Evolutionary conservation across 2,113 vertebrate genomes (phyloP), one percentile per base, ranked within the genome.

Genomic region (Mormyrus lacerda): DNA sequence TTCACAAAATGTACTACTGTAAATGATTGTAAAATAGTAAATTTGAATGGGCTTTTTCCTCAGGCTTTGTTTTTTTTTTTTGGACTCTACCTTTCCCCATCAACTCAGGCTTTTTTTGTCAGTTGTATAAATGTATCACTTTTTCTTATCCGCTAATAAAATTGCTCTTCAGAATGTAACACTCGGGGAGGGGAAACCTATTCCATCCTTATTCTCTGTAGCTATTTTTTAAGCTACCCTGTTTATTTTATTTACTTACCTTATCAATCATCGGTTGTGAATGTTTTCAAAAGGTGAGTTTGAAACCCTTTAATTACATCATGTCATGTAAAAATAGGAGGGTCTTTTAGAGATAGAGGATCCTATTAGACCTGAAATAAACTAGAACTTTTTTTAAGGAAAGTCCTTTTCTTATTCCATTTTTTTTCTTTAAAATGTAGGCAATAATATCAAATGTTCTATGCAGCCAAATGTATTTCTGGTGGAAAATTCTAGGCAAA

Each of bases 391-490:
- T 91, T 94, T 94, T 94, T 92, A 91, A 92, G 96, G 93, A 95
- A 92, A 93, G 94, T 96, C 93, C 89, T 91, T 94, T 94, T 95
- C 96, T 93, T 95, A 96, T 95, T 93, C 91, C 93, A 91, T 91
- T 95, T 93, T 94, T 94, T 91, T 90, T 94, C 94, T 94, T 94
- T 94, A 94, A 93, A 92, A 92, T 93, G 94, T 96, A 96, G 98
- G 98, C 98, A 99, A 98, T 99, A 97, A 98, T 97, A 96, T 97
- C 95, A 95, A 95, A 96, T 97, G 95, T 97, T 97, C 98, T 99
- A 99, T 99, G 98, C 98, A 99, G 97, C 95, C 96, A 97, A 96
- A 96, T 97, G 96, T 96, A 97, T 96, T 97, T 97, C 96, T 97
- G 95, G 94, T 96, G 91, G 96, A 87, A 95, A 95, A 96, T 94